A percentile compares a stretch with the other conserved stretches of the same genome.
Evolutionary conservation across 2,113 vertebrate species (phyloP).

Genomic region (Serilophus lunatus): DNA sequence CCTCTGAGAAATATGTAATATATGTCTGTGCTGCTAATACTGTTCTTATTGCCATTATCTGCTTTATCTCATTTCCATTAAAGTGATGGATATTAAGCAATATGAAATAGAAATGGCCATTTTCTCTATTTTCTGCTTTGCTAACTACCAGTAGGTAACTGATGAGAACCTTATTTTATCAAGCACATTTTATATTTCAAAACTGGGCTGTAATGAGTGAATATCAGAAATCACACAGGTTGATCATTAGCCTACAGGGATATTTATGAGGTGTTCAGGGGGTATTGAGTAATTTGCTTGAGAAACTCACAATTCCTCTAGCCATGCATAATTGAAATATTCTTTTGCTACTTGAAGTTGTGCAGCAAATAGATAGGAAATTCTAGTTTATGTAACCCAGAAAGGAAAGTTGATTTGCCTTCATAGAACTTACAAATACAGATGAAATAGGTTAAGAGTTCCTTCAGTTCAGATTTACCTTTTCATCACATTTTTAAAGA

Average conservation of each 20-base stretch:
- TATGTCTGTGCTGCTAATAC: conserved; percentile 43
- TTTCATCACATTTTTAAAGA: background rate
- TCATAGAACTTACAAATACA: background rate
- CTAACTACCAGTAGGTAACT: background rate
- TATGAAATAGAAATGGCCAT: conserved; percentile 45
- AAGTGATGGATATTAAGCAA: conserved; percentile 57
- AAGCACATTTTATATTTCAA: background rate
- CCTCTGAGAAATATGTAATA: conserved; percentile 52
- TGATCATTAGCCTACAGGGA: background rate
- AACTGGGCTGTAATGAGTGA: background rate
- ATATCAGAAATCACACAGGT: background rate
- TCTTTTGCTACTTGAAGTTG: background rate
- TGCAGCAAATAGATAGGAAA: background rate
- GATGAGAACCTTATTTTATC: conserved; percentile 27
- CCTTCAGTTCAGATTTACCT: background rate
- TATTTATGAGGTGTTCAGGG: background rate
- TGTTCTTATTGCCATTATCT: conserved; percentile 51
- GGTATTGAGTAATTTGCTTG: background rate
- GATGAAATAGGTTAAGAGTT: background rate
- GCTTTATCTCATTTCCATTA: conserved; percentile 63
- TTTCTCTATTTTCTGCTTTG: conserved; percentile 54
- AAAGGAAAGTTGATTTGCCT: background rate
- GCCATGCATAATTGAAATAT: background rate
- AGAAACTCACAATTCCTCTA: background rate
- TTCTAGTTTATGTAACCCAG: background rate